Base-by-base conservation (phyloP, 1,140 invertebrate genomes). In the Schmidtea mediterranea region DNA sequence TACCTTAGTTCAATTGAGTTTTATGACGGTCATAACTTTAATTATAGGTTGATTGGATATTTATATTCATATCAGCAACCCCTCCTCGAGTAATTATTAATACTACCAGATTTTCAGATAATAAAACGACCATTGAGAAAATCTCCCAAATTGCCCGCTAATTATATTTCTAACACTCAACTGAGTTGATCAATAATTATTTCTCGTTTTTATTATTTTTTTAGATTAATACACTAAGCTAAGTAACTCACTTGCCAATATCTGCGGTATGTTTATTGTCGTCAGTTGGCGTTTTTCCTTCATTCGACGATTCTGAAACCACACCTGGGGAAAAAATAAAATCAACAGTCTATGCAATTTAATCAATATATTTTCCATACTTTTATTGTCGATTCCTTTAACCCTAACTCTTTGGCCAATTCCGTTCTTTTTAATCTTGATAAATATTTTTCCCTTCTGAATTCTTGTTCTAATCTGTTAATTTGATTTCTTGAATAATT, bases 251-350 rank as follows among this genome's bases (percentile, higher is more conserved):
- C 40, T 78, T 0, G 56, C 52, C 13, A 63, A 56, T 38, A 60
- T 60, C 61, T 89, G 86, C 0, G 87, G 84, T 86, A 86, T 92
- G 0, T 80, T 75, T 45, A 92, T 73, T 0, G 84, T 80, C 64
- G 90, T 77, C 8, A 82, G 66, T 60, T 95, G 86, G 0, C 87
- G 72, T 57, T 94, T 95, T 67, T 94, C 84, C 61, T 95, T 95
- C 89, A 95, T 95, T n/a, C 89, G 72, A 12, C 89, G 73, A 58
- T 95, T 95, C 73, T 95, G 89, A 61, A 95, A 95, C 89, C 89
- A 95, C 2, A 95, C 86, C 82, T 86, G 69, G 1, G 62, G 67
- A 56, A 59, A 63, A 62, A 47, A 60, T 55, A 59, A 54, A 49
- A 6, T 32, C 10, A 32, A 32, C 26, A 3, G 10, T 32, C 10